Evolutionary conservation across 1,140 invertebrate genomes (phyloP).

Genomic region (Melanaphis sacchari): DNA sequence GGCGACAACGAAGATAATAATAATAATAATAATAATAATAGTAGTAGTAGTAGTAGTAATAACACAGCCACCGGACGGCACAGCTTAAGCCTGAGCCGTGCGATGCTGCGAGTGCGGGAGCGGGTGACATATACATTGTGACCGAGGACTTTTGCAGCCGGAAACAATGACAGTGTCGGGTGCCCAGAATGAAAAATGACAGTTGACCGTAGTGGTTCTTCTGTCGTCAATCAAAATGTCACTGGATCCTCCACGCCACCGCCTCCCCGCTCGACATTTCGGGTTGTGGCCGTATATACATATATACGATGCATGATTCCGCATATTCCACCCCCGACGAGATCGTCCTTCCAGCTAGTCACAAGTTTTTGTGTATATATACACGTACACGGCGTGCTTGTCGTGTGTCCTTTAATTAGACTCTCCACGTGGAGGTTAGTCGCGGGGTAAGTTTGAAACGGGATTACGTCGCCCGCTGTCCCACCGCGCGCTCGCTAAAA

Average conservation of each 20-base stretch:
- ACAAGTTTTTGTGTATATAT: background rate
- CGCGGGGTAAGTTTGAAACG: slow-evolving; percentile 18
- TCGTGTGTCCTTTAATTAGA: slow-evolving; percentile 52
- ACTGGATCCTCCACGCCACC: background rate
- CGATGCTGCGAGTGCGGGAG: background rate
- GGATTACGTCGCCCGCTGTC: slow-evolving; percentile 5
- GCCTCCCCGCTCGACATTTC: background rate
- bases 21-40: no score
- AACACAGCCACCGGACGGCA: background rate
- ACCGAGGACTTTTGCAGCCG: background rate
- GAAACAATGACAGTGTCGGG: slow-evolving; percentile 50
- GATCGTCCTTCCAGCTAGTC: background rate
- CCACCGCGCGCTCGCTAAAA: background rate
- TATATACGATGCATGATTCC: background rate
- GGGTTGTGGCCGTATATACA: background rate
- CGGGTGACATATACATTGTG: background rate
- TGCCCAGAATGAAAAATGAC: slow-evolving; percentile 51
- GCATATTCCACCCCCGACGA: background rate
- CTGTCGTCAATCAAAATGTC: slow-evolving; percentile 56
- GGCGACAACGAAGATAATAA: background rate
- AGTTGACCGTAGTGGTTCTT: slow-evolving; percentile 54
- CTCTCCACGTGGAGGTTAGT: background rate
- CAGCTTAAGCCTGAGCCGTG: background rate
- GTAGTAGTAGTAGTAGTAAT: no score
- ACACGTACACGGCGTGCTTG: background rate